Percentiles rank a stretch among this genome's conserved stretches.
Conservation (phyloP, 1,140 invertebrate genomes). For the Anadara kagoshimensis region DNA sequence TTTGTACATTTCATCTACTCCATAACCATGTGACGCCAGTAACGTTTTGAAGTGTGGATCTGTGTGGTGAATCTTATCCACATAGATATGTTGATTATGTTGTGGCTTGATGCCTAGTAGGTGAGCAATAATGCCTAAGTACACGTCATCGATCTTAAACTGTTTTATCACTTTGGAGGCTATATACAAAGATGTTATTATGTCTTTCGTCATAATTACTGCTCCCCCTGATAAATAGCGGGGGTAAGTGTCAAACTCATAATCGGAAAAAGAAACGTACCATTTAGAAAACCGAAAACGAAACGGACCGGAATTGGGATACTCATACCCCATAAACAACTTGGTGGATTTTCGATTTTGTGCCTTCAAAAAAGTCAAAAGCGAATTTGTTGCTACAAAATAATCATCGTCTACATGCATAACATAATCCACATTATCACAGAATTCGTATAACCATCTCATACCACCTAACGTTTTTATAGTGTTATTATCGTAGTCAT, state of each 20-base stretch:
- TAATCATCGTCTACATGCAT: slow-evolving; percentile 27
- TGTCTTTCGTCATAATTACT: slow-evolving; percentile 7
- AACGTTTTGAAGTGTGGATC: too few species aligned
- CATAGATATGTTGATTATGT: not conserved
- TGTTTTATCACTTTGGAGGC: slow-evolving; percentile 24
- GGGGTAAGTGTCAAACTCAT: slow-evolving; percentile 18
- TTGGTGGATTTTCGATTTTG: not conserved
- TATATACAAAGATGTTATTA: slow-evolving; percentile 3
- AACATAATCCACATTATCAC: slow-evolving; percentile 6
- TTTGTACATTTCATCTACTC: too few species aligned
- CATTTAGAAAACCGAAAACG: slow-evolving; percentile 12
- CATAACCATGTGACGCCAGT: too few species aligned
- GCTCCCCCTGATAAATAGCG: slow-evolving; percentile 15
- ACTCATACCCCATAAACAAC: slow-evolving; percentile 3
- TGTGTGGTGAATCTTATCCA: too few species aligned
- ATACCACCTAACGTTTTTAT: slow-evolving; percentile 26
- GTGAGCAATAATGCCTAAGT: slow-evolving; percentile 21
- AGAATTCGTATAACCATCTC: slow-evolving; percentile 14
- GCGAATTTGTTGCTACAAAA: slow-evolving; percentile 3
- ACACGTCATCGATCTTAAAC: slow-evolving; percentile 23
- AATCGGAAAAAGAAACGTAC: slow-evolving; percentile 11
- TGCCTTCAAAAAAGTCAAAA: slow-evolving; percentile 13
- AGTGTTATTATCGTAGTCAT: slow-evolving; percentile 21
- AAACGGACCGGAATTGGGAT: not conserved
- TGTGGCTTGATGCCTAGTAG: not conserved